Percentiles rank a stretch among this genome's conserved stretches.
Conservation (phyloP, 2,113 vertebrate species). For the Cromileptes altivelis region DNA sequence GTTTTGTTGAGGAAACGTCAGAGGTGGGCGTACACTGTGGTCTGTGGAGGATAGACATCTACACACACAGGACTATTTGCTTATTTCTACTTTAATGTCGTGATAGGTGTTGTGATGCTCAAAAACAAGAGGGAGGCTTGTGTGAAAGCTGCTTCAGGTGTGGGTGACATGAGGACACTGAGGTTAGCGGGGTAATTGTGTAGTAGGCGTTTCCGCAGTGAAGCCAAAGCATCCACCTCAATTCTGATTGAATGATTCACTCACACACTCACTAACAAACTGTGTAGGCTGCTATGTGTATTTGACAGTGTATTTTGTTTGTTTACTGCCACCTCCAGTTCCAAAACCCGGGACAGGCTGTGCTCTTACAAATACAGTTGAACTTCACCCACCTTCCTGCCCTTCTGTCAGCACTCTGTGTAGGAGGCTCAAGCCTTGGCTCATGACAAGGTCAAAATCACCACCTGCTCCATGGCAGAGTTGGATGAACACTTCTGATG, state of each 20-base stretch:
- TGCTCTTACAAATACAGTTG: constrained; percentile 9
- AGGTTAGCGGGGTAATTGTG: constrained; percentile 31
- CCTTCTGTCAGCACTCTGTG: constrained; percentile 58
- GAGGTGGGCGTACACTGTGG: background rate
- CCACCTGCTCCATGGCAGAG: constrained; percentile 79
- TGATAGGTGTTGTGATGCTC: constrained; percentile 33
- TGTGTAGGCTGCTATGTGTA: background rate
- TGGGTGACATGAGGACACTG: constrained; percentile 78
- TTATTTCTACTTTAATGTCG: background rate
- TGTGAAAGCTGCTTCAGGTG: constrained; percentile 82
- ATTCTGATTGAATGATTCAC: background rate
- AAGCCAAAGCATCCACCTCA: constrained; percentile 60
- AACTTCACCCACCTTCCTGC: constrained; percentile 57
- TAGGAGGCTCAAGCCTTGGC: constrained; percentile 69
- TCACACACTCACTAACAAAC: background rate
- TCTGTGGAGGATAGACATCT: background rate
- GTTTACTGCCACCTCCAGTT: constrained; percentile 11
- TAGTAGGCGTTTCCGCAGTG: constrained; percentile 58
- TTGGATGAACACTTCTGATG: constrained; percentile 54
- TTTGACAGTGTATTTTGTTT: constrained; percentile 18
- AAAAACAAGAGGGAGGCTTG: constrained; percentile 83
- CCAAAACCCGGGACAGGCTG: constrained; percentile 7
- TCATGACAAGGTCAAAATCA: constrained; percentile 76
- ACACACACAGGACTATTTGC: background rate
- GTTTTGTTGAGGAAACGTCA: background rate